Conservation (phyloP, 1,140 invertebrate genomes). For the Drosophila mauritiana region DNA sequence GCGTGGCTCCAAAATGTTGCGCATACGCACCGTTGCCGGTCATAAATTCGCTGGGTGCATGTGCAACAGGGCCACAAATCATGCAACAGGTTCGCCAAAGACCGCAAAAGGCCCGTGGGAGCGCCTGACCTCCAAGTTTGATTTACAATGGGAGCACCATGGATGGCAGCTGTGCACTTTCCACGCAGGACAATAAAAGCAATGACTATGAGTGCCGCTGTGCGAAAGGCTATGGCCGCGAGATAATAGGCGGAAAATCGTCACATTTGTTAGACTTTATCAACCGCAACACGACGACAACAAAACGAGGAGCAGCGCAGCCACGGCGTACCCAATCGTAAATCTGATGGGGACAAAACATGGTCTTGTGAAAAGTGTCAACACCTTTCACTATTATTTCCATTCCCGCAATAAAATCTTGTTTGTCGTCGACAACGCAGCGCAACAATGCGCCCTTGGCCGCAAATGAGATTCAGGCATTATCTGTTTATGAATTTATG, state of each 20-base stretch:
- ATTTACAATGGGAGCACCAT: constrained; percentile 63
- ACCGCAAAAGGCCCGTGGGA: constrained; percentile 42
- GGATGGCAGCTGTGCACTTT: constrained; percentile 67
- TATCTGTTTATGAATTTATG: constrained; percentile 83
- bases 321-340: constrained; percentile 51
- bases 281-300: constrained; percentile 37
- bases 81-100: constrained; percentile 71
- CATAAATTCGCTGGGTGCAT: constrained; percentile 62
- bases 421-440: constrained; percentile 43
- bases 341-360: constrained; percentile 55
- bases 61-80: constrained; percentile 66
- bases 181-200: constrained; percentile 73
- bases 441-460: constrained; percentile 16
- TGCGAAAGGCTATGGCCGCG: constrained; percentile 28
- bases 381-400: constrained; percentile 50
- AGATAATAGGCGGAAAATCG: constrained; percentile 82
- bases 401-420: constrained; percentile 59
- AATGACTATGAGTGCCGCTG: constrained; percentile 20
- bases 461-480: constrained; percentile 68
- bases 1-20: constrained; percentile 15
- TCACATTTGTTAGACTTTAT: constrained; percentile 75
- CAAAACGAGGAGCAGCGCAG: constrained; percentile 10
- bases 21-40: constrained; percentile 37
- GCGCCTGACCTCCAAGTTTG: constrained; percentile 28
- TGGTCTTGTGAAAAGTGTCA: constrained; percentile 45